Base-by-base conservation (phyloP, 2,113 vertebrate genomes). In the Sakesphorus luctuosus region DNA sequence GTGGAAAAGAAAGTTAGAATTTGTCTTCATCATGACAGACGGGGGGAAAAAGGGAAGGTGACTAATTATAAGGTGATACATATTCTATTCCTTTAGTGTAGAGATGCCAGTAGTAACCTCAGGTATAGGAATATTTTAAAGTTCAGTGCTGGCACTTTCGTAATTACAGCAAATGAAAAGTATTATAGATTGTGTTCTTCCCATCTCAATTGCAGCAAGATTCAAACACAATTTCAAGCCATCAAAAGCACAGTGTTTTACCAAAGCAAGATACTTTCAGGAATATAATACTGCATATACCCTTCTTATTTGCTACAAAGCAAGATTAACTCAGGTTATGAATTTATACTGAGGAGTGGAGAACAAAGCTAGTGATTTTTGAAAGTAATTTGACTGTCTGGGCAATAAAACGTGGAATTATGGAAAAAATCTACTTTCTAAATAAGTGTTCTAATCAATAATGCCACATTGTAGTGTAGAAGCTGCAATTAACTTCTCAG, bases 381-480 rank as follows among this genome's bases (percentile, higher is more conserved):
- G 26, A 89, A 93, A 82, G 74, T 7, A 68, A 16, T 82, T 49
- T 84, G 33, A 56, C 53, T 56, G 53, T 59, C 52, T 84, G 29
- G 47, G 69, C 81, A 93, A 84, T 65, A 84, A 74, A 90, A 25
- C 36, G 47, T 56, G 18, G 26, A 61, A 90, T 62, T 29, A 79
- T 2, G 1, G 53, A 23, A 86, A 82, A 78, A 38, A 19, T 53
- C 52, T 19, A 78, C 26, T 63, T 59, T 73, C 89, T n/a, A 79
- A 79, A 40, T n/a, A 82, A 73, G 36, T 33, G 23, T 43, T 93
- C 59, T 52, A 76, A 82, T 94, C 81, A 91, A 73, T 93, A 94
- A 82, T 49, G 33, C 58, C 76, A 87, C n/a, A 16, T 6, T 75
- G 75, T 31, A 43, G 15, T 19, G 35, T 6, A 79, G 74, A 76